Evolutionary conservation across 2,797 vertebrate genomes (phyloP), one percentile per base, ranked within the genome.

Genomic region (Rhynchotus rufescens): DNA sequence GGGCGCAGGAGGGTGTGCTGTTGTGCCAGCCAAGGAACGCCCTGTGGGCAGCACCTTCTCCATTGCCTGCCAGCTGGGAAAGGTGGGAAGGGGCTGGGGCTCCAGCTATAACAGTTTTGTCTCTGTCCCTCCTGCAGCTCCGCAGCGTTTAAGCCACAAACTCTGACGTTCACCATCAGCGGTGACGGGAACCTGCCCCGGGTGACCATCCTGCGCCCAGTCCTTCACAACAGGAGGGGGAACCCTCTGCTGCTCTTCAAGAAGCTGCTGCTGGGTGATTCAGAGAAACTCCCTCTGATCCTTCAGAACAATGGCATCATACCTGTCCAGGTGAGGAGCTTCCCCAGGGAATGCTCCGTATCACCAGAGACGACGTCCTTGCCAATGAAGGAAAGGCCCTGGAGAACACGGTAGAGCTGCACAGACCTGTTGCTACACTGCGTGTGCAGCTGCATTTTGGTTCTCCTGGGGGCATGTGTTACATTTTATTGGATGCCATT

Each of bases 151-250:
- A 96, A 86, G 75, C 86, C 81, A 60, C 98, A 96, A 75, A 92
- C 80, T 42, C 95, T 99, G 78, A 91, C 94, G 59, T 99, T 99
- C 59, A 96, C 98, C 23, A 89, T 99, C 42, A 38, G 90, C 1
- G 99, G 99, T 25, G 98, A 98, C 56, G 99, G 99, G 22, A 98
- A 95, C 75, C 97, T 99, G n/a, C 99, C 99, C 2, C 97, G 81
- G 28, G 96, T 99, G 89, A 97, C 92, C 1, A 90, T 99, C 23
- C n/a, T 98, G 82, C 97, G 88, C 77, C 99, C 99, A 0, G 52
- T 96, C 23, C 96, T 98, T 69, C 96, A 57, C 88, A 98, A 89
- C 94, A 95, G 84, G 25, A 73, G 23, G 26, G 98, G 98, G 81
- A 97, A 92, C 45, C 98, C 98, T 1, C 61, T 98, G 77, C 94